A percentile compares a stretch with the other conserved stretches of the same genome.
These are phyloP conservation scores for Callopanchax toddi DNA, from an alignment of 2,113 vertebrate genomes.

Conservation along the genomic window DNA sequence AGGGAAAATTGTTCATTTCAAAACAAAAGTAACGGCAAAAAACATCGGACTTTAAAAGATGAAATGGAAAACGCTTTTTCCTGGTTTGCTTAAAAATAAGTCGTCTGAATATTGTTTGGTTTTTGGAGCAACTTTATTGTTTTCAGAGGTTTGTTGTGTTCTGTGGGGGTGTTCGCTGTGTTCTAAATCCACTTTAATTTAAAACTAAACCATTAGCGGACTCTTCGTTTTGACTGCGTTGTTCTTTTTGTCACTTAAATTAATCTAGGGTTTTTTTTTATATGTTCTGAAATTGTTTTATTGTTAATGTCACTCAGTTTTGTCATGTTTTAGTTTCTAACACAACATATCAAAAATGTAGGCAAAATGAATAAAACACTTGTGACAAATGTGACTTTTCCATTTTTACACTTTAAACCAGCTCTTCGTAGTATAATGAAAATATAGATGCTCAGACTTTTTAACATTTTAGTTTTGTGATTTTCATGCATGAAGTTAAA, in stretches of 20 bases:
- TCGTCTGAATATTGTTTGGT: not conserved
- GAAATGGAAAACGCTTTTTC: slow-evolving; percentile 17
- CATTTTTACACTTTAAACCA: slow-evolving; percentile 5
- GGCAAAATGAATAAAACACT: not conserved
- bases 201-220: slow-evolving; percentile 10
- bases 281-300: not conserved
- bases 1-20: slow-evolving; percentile 23
- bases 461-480: slow-evolving; percentile 29
- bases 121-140: not conserved
- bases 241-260: not conserved
- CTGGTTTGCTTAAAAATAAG: slow-evolving; percentile 4
- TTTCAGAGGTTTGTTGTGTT: slow-evolving; percentile 5
- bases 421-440: not conserved
- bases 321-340: not conserved
- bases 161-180: slow-evolving; percentile 12
- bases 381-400: not conserved
- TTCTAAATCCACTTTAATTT: slow-evolving; percentile 13
- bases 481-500: slow-evolving; percentile 50
- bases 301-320: not conserved
- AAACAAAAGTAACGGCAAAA: not conserved
- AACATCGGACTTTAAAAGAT: too few species aligned
- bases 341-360: not conserved
- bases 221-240: not conserved
- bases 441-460: slow-evolving; percentile 19
- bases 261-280: not conserved